These are phyloP conservation scores for Chloropsis cyanopogon DNA, from an alignment of 2,113 vertebrate genomes.

Conservation along the genomic window DNA sequence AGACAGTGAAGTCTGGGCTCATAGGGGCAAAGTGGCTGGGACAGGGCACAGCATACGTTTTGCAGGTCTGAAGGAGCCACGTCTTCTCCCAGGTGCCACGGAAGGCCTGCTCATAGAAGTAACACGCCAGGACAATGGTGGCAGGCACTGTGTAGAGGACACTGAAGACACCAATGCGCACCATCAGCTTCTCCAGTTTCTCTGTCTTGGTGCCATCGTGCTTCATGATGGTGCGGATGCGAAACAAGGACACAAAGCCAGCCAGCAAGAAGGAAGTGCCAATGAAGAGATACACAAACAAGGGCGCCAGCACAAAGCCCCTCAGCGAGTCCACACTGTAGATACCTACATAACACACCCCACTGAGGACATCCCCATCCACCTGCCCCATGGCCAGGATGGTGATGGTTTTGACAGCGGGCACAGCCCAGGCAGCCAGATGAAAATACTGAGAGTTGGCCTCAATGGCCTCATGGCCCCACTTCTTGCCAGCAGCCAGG, in stretches of 20 bases:
- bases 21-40: constrained; percentile 77
- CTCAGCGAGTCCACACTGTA: constrained; percentile 82
- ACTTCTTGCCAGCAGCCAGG: constrained; percentile 91
- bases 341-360: constrained; percentile 91
- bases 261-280: constrained; percentile 90
- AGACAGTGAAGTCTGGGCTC: constrained; percentile 89
- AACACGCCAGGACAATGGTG: constrained; percentile 86
- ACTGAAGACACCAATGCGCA: constrained; percentile 87
- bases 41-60: constrained; percentile 85
- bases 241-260: constrained; percentile 90
- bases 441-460: constrained; percentile 91
- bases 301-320: constrained; percentile 87
- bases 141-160: constrained; percentile 88
- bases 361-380: constrained; percentile 89
- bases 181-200: constrained; percentile 92
- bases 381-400: constrained; percentile 88
- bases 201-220: constrained; percentile 96
- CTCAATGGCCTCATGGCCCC: constrained; percentile 96
- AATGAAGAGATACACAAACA: constrained; percentile 88
- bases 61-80: constrained; percentile 88
- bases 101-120: constrained; percentile 91
- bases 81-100: constrained; percentile 88
- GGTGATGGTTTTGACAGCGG: constrained; percentile 87
- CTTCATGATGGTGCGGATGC: constrained; percentile 98
- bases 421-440: constrained; percentile 90